phyloP scores from a whole-genome alignment of 2,113 vertebrate species.

The Stictonetta naevosa region DNA sequence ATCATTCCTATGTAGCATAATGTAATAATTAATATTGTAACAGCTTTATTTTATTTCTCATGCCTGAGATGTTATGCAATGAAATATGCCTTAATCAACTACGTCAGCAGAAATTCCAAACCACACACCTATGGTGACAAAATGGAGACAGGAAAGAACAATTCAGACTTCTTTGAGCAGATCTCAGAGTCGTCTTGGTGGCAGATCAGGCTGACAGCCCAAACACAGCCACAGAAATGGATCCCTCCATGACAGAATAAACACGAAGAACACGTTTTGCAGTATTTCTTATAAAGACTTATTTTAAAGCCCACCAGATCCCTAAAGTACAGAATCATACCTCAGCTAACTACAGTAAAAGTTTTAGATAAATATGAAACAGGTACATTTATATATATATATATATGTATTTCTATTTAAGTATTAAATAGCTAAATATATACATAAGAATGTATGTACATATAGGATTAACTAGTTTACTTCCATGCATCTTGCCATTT shows the following conservation, averaged over 20 bases:
- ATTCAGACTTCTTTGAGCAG: background rate
- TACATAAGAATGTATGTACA: background rate
- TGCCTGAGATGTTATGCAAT: background rate
- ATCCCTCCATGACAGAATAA: background rate
- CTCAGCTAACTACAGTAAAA: background rate
- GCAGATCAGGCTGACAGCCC: background rate
- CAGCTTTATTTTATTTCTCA: background rate
- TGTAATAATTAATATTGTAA: background rate
- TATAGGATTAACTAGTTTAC: background rate
- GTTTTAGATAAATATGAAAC: accelerated
- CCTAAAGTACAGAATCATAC: background rate
- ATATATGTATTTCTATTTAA: background rate
- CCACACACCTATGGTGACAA: background rate
- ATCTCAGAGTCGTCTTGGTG: background rate
- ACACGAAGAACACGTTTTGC: background rate
- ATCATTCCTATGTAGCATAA: background rate
- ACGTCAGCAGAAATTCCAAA: background rate
- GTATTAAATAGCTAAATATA: background rate
- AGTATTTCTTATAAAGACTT: background rate
- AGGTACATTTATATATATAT: accelerated
- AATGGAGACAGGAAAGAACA: background rate
- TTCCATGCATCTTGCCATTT: background rate
- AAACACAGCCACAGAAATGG: accelerated
- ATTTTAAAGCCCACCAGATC: background rate
- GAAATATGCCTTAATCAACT: background rate